Evolutionary conservation across 2,113 vertebrate species (phyloP).

Genomic region (Platysternon megacephalum): DNA sequence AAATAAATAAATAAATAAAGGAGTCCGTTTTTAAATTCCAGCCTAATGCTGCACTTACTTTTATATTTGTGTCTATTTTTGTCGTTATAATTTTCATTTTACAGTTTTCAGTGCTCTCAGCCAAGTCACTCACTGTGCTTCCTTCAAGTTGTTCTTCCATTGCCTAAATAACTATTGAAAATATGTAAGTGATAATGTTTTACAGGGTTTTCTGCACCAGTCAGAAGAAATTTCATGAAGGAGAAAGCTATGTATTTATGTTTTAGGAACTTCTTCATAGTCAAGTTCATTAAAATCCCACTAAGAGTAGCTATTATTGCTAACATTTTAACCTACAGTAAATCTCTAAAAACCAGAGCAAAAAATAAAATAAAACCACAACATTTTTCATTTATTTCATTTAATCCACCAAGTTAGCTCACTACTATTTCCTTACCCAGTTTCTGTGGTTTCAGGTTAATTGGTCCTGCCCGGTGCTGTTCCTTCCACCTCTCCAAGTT

Average conservation of each 20-base stretch:
- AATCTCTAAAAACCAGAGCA: background rate
- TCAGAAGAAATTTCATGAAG: background rate
- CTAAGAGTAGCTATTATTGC: background rate
- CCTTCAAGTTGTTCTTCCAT: background rate
- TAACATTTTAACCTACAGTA: background rate
- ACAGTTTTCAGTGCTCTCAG: background rate
- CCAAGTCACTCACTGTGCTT: background rate
- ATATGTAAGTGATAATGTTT: background rate
- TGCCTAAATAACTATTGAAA: background rate
- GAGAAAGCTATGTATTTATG: background rate
- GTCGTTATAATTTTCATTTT: background rate
- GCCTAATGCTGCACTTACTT: background rate
- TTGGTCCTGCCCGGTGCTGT: constrained; percentile 59
- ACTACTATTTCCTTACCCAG: constrained; percentile 80
- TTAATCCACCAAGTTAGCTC: background rate
- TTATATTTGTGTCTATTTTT: background rate
- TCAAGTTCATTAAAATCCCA: background rate
- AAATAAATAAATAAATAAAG: background rate
- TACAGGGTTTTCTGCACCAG: background rate
- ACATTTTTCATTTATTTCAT: background rate
- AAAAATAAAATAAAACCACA: background rate
- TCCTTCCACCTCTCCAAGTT: constrained; percentile 77
- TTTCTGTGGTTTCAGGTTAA: constrained; percentile 74
- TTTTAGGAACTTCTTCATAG: constrained; percentile 5
- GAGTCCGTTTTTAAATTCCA: background rate